These are phyloP conservation scores for Pheucticus melanocephalus DNA, from an alignment of 2,113 vertebrate genomes.

Conservation along the genomic window DNA sequence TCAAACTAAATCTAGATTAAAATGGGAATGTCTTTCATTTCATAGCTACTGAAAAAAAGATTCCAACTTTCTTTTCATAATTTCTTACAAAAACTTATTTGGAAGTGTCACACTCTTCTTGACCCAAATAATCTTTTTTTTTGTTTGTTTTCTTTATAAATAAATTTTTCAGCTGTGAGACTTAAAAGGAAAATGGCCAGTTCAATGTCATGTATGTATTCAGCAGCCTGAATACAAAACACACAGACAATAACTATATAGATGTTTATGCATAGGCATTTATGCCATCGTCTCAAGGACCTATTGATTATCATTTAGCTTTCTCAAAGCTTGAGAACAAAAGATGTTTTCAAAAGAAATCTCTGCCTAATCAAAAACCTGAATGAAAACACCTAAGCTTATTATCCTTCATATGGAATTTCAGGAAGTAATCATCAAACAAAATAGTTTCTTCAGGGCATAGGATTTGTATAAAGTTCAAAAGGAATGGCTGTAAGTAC, in stretches of 20 bases:
- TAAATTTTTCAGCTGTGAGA: not conserved
- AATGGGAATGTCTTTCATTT: not conserved
- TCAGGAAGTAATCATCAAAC: not conserved
- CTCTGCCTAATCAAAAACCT: not conserved
- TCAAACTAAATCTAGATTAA: not conserved
- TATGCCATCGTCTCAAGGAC: not conserved
- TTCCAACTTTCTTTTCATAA: not conserved
- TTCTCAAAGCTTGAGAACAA: constrained; percentile 32
- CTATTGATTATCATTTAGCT: not conserved
- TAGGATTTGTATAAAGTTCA: not conserved
- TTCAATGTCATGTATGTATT: not conserved
- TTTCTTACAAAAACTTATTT: not conserved
- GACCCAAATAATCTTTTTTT: not conserved
- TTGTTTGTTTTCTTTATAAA: not conserved
- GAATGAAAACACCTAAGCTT: not conserved
- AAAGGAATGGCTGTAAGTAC: not conserved
- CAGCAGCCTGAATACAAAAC: not conserved
- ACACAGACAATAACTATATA: not conserved
- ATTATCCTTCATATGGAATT: not conserved
- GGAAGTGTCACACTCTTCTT: not conserved
- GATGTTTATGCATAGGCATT: not conserved
- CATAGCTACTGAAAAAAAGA: not conserved
- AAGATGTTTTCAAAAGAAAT: not conserved
- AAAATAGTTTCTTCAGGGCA: not conserved
- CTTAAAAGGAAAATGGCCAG: not conserved